These are phyloP conservation scores for Drosophila ohnishii DNA, from an alignment of 1,140 invertebrate species.

Conservation along the genomic window DNA sequence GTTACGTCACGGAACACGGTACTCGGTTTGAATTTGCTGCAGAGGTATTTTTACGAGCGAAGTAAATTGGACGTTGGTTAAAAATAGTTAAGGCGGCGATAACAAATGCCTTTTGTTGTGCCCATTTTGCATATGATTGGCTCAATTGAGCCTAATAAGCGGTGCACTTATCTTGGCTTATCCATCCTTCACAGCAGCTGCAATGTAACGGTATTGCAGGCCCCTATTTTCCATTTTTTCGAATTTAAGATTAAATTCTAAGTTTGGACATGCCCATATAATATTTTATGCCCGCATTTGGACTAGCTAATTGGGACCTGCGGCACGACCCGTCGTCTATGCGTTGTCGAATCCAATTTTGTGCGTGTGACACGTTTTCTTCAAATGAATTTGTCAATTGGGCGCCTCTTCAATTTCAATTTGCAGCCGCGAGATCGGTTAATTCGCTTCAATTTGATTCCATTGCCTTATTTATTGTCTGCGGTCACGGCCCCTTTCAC, in stretches of 20 bases:
- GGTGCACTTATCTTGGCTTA: conserved; percentile 18
- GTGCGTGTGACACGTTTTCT: conserved; percentile 48
- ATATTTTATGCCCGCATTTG: conserved; percentile 18
- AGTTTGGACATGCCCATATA: neutral
- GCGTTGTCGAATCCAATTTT: conserved; percentile 37
- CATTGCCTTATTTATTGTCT: conserved; percentile 26
- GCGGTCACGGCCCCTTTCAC: conserved; percentile 44
- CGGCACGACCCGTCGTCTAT: neutral
- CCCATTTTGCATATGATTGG: conserved; percentile 21
- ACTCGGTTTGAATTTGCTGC: conserved; percentile 9
- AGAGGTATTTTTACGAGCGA: conserved; percentile 32
- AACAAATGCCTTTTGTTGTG: conserved; percentile 22
- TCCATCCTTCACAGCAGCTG: conserved; percentile 12
- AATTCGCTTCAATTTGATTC: conserved; percentile 60
- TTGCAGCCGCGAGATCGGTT: conserved; percentile 33
- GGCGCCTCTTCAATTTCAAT: conserved; percentile 51
- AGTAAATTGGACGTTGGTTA: conserved; percentile 29
- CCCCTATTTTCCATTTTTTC: conserved; percentile 1
- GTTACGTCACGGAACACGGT: conserved; percentile 13
- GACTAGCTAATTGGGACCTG: conserved; percentile 6
- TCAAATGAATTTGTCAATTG: conserved; percentile 52
- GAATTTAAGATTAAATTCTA: neutral
- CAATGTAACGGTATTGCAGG: conserved; percentile 14
- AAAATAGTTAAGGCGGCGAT: conserved; percentile 38
- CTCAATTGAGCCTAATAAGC: conserved; percentile 49